Base-by-base conservation (phyloP, 2,113 vertebrate genomes). In the Cyprinus carpio region DNA sequence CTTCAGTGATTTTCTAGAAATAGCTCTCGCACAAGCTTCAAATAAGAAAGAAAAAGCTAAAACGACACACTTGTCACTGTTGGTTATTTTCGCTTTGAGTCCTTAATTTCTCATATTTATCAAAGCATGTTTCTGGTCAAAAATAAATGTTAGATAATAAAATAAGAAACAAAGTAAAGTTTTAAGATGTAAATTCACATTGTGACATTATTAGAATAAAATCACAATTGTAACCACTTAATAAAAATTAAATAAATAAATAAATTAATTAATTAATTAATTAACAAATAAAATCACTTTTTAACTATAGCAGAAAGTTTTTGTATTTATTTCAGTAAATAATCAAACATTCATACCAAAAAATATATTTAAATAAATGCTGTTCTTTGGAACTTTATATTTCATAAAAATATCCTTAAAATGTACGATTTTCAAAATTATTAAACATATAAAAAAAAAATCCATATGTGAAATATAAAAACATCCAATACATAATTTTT, bases 1-100 rank as follows among this genome's bases (percentile, higher is more conserved):
- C 83, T 82, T 65, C n/a, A n/a, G n/a, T 40, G 49, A 82, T 82
- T 40, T 40, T 40, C 77, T 81, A 78, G 72, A 84, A 82, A 84
- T 84, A 77, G 69, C 82, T 75, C 27, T 31, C 1, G 79, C 69
- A 69, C 77, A 49, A 75, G 75, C 43, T 78, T 71, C 81, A 74
- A 76, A 31, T 43, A 81, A 74, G 31, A 40, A 29, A 56, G 54
- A 31, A 49, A 72, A 51, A 15, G 37, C 20, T 72, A 10, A 72
- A 43, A 72, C 13, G 69, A 71, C 12, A 65, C 34, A 40, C 20
- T 40, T 4, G 31, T 4, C 20, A 40, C 69, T 23, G 20, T 67
- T 67, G 67, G 31, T 72, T 72, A 40, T 72, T 40, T 40, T 72
- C 12, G 34, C 69, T 12, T 72, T 40, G 18, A 2, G 31, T 40